Evolutionary conservation across 2,797 vertebrate genomes (phyloP).

Genomic region (Enteromius trimaculatus): DNA sequence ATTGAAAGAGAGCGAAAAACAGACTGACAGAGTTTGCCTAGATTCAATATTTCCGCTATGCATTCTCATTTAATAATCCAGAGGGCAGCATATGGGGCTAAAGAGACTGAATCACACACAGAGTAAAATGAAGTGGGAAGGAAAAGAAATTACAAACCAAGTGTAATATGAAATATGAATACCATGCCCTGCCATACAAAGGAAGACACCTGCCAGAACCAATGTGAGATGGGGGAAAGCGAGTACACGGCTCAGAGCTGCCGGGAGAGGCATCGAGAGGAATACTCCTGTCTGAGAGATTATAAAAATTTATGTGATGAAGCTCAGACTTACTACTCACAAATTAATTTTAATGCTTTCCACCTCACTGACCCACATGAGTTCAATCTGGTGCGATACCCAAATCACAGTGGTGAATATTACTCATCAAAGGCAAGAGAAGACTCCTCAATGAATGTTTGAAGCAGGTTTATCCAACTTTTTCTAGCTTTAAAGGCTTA

Average conservation of each 20-base stretch:
- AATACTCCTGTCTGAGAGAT: constrained; percentile 39
- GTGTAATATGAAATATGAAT: constrained; percentile 31
- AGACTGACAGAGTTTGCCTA: constrained; percentile 22
- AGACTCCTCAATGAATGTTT: not conserved
- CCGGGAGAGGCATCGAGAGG: not conserved
- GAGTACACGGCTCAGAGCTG: constrained; percentile 9
- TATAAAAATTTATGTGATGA: constrained; percentile 45
- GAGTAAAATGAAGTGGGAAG: constrained; percentile 18
- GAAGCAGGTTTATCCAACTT: not conserved
- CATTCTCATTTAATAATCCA: constrained; percentile 35
- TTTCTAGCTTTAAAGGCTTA: not conserved
- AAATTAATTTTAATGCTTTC: constrained; percentile 54
- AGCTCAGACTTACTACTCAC: constrained; percentile 27
- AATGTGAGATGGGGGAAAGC: constrained; percentile 1
- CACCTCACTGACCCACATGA: constrained; percentile 26
- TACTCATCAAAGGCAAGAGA: constrained; percentile 1
- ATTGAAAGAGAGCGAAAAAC: constrained; percentile 34
- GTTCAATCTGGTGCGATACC: constrained; percentile 24
- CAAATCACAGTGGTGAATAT: constrained; percentile 15
- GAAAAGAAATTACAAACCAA: constrained; percentile 16
- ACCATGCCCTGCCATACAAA: constrained; percentile 30
- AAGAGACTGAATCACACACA: constrained; percentile 25
- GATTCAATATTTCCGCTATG: constrained; percentile 39
- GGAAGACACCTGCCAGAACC: constrained; percentile 43
- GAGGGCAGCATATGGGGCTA: constrained; percentile 26